Conservation (phyloP, 2,113 vertebrate genomes). For the Rhynchomys soricoides region DNA sequence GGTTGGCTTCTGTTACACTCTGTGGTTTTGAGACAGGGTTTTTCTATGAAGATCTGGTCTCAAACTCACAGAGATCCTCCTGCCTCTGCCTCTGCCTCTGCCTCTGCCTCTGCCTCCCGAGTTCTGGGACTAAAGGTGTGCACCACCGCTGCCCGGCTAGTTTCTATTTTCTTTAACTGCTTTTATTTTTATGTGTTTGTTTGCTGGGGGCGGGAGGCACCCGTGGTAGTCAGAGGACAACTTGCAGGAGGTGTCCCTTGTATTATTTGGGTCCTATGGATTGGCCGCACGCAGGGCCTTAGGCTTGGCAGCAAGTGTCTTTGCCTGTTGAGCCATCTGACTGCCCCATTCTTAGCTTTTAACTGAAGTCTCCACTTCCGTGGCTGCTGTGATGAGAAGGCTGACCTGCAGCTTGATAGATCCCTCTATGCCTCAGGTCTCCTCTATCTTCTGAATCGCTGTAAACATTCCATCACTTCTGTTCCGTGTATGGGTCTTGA, state of each 20-base stretch:
- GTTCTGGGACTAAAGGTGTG: neutral
- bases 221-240: neutral
- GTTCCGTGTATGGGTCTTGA: conserved; percentile 29
- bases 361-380: neutral
- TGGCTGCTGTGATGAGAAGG: neutral
- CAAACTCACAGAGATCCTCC: neutral
- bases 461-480: conserved; percentile 9
- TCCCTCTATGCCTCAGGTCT: neutral
- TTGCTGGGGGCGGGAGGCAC: neutral
- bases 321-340: too few species aligned
- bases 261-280: too few species aligned
- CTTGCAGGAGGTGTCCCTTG: too few species aligned
- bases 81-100: neutral
- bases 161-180: neutral
- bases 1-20: neutral
- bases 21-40: neutral
- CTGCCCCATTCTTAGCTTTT: neutral
- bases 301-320: too few species aligned
- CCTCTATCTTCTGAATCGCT: neutral
- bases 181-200: neutral
- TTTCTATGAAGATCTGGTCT: neutral
- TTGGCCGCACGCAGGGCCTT: neutral
- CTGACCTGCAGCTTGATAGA: neutral
- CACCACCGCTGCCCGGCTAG: neutral
- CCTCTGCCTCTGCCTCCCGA: neutral